Evolutionary conservation across 1,140 invertebrate genomes (phyloP), one percentile per base, ranked within the genome.

Genomic region (Cataglyphis hispanica): DNA sequence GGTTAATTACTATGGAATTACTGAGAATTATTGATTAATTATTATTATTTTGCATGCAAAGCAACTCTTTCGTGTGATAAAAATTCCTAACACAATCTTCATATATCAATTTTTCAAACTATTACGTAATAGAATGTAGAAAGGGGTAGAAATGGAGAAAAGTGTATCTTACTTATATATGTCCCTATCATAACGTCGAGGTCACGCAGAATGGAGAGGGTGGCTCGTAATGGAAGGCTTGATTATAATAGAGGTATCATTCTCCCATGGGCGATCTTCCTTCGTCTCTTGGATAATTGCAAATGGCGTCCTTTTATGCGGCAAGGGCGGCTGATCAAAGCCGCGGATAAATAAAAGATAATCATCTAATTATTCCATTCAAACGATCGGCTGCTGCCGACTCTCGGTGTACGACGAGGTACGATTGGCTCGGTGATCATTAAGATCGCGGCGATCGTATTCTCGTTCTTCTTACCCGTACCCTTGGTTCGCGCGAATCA

Each of bases 201-300:
- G n/a, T 58, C 34, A 67, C 27, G 63, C 37, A 46, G 19, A 43
- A 83, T 58, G 69, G 37, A 70, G 69, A 56, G 88, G 90, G 75
- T 77, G 61, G 31, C 72, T 91, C 93, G 93, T 93, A 93, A 94
- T 94, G 93, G 94, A 92, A 93, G 93, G 93, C 91, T 95, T 94
- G 91, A 94, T 95, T 94, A 93, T 94, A 94, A 94, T 94, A 92
- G 93, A 94, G 93, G 92, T 93, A 94, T 95, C 93, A 95, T 94
- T 94, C 46, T 50, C 87, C 86, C 83, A 88, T 80, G 89, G 87
- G 88, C 85, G 92, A 92, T 80, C 76, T 91, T 92, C 90, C 88
- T 90, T 50, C 89, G 64, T 87, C 90, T 90, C 87, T 84, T 91
- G 90, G 92, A 93, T 95, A 95, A 95, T 94, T 92, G 92, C 93